These are phyloP conservation scores for Drosophila sordidula DNA, from an alignment of 2,888 invertebrate species.

Conservation along the genomic window DNA sequence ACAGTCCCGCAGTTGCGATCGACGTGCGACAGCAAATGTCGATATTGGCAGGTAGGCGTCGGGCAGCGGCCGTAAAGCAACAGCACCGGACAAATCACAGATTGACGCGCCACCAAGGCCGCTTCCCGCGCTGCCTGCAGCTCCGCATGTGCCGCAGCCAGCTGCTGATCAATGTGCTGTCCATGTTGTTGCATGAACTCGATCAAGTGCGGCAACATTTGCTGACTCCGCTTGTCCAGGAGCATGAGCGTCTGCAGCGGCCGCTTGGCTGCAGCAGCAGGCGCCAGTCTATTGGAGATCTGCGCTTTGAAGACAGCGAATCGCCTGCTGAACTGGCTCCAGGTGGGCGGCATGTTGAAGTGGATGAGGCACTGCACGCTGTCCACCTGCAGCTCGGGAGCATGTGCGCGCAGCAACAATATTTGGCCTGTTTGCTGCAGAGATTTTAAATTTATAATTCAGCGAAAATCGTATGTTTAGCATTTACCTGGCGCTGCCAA, in stretches of 20 bases:
- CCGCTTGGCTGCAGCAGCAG: neutral
- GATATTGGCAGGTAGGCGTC: slow-evolving; percentile 14
- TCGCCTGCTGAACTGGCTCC: slow-evolving; percentile 2
- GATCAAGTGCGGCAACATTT: slow-evolving; percentile 9
- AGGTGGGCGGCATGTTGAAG: slow-evolving; percentile 12
- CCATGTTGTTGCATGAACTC: slow-evolving; percentile 9
- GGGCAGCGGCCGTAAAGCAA: slow-evolving; percentile 2
- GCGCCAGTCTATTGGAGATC: neutral
- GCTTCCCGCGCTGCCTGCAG: slow-evolving; percentile 6
- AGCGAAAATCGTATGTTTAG: no score
- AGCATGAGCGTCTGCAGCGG: neutral
- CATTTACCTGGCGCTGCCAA: slow-evolving; percentile 1
- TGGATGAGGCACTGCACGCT: slow-evolving; percentile 2
- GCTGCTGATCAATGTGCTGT: neutral
- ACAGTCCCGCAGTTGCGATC: slow-evolving; percentile 8
- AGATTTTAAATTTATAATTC: no score
- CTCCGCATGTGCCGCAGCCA: slow-evolving; percentile 1
- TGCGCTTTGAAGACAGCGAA: slow-evolving; percentile 1
- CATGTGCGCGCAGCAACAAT: slow-evolving; percentile 1
- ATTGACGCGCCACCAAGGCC: neutral
- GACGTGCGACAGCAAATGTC: neutral
- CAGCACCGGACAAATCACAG: slow-evolving; percentile 9
- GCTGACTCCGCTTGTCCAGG: neutral
- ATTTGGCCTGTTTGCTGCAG: neutral
- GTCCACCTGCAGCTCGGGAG: slow-evolving; percentile 4